Base-by-base conservation (phyloP, 2,888 invertebrate genomes). In the Rotaria magnacalcarata region DNA sequence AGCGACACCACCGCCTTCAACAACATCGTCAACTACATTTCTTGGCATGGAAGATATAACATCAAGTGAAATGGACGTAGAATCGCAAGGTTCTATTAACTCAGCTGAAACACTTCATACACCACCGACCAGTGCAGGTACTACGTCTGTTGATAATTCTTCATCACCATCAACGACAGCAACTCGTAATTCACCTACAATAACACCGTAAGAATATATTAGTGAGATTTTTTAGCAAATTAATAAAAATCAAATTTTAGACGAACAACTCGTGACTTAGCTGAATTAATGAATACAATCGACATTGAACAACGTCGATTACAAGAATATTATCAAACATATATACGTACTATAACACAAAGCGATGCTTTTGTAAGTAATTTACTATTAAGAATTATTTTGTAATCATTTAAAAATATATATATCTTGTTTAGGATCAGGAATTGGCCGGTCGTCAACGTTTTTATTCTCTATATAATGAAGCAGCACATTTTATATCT, bases 1-100 rank as follows among this genome's bases (percentile, higher is more conserved):
- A 56, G 84, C 27, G 86, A 86, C 84, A 84, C 86, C 84, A 11
- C 16, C 88, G 88, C 60, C 86, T 5, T 43, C 80, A n/a, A 14
- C 19, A 11, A 2, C 80, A 47, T 11, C 47, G n/a, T 47, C 80
- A 11, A 47, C 80, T 24, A 47, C 80, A 80, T 80, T 47, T 80
- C 43, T 47, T n/a, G 80, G 80, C 80, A 43, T 47, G 43, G 80
- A 80, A 80, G 80, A 80, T 80, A 80, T 80, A 43, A 80, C 80
- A 14, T 1, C 67, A 47, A 80, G 19, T 47, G 80, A 80, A 47
- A 80, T 80, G 80, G 80, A 80, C 47, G 47, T 47, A 11, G 80
- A 80, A 27, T 67, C 67, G 4, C 67, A 67, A 67, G 27, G 67
- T 34, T 34, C 67, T 27, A 41, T 67, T 19, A 27, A 34, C 34